Evolutionary conservation across 2,113 vertebrate genomes (phyloP).

Genomic region (Prochilodus magdalenae): DNA sequence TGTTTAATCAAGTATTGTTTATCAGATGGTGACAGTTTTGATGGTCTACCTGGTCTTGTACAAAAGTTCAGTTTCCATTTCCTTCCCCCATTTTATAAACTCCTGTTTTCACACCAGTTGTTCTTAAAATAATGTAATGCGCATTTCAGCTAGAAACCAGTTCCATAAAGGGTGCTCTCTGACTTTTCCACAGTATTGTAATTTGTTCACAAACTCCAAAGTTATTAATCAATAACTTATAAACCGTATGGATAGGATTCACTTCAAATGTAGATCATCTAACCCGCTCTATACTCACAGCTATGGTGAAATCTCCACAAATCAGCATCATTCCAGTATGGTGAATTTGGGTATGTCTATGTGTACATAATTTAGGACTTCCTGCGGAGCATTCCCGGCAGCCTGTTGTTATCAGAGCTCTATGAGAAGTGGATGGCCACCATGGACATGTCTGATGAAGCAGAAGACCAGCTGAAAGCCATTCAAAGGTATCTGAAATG

Average conservation of each 20-base stretch:
- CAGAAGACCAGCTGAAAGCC: slow-evolving; percentile 77
- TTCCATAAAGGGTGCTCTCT: too few species aligned
- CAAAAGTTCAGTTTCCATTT: too few species aligned
- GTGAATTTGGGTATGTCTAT: not conserved
- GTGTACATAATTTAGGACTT: slow-evolving; percentile 79
- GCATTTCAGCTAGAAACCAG: too few species aligned
- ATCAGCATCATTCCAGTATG: not conserved
- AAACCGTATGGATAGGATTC: not conserved
- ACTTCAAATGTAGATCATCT: not conserved
- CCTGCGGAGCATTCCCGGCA: slow-evolving; percentile 86
- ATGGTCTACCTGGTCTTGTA: too few species aligned
- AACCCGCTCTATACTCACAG: too few species aligned
- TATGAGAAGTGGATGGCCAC: slow-evolving; percentile 84
- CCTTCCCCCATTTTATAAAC: too few species aligned
- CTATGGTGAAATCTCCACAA: too few species aligned
- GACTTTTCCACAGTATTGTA: too few species aligned
- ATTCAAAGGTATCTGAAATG: slow-evolving; percentile 75
- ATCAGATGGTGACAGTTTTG: too few species aligned
- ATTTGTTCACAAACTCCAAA: not conserved
- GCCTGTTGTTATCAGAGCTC: slow-evolving; percentile 83
- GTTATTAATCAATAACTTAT: not conserved
- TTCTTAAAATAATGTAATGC: too few species aligned
- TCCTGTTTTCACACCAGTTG: too few species aligned
- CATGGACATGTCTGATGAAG: slow-evolving; percentile 75
- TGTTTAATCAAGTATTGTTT: too few species aligned